Percentiles rank a stretch among this genome's conserved stretches.
phyloP scores from a whole-genome alignment of 2,113 vertebrate species.

The Sterna hirundo region DNA sequence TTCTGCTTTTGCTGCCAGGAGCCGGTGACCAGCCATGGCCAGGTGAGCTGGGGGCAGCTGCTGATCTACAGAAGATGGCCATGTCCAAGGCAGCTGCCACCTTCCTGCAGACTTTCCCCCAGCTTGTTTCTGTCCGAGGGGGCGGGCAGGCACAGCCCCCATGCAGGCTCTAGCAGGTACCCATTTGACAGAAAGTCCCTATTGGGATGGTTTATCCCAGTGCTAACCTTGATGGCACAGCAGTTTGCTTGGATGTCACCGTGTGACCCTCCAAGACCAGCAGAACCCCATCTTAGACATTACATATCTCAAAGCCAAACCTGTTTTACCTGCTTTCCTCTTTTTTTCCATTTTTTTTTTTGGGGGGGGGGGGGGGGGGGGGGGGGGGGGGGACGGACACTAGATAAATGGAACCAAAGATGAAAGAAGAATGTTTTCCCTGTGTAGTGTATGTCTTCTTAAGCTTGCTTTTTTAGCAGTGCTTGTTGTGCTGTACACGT shows the following conservation, averaged over 20 bases:
- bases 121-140: background rate
- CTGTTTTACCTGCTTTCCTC: background rate
- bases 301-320: background rate
- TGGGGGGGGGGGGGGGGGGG: too few species aligned
- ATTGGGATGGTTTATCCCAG: background rate
- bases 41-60: background rate
- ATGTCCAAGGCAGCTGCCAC: background rate
- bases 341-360: background rate
- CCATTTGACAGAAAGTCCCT: background rate
- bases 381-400: background rate
- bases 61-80: background rate
- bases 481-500: background rate
- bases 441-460: background rate
- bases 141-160: background rate
- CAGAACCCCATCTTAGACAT: background rate
- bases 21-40: background rate
- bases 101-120: background rate
- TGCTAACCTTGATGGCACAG: background rate
- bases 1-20: background rate
- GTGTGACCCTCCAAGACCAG: background rate
- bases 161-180: accelerated
- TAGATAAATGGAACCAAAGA: background rate
- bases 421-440: background rate
- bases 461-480: background rate
- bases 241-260: background rate